Evolutionary conservation across 1,140 invertebrate genomes (phyloP), one percentile per base, ranked within the genome.

Genomic region (Drosophila novamexicana): DNA sequence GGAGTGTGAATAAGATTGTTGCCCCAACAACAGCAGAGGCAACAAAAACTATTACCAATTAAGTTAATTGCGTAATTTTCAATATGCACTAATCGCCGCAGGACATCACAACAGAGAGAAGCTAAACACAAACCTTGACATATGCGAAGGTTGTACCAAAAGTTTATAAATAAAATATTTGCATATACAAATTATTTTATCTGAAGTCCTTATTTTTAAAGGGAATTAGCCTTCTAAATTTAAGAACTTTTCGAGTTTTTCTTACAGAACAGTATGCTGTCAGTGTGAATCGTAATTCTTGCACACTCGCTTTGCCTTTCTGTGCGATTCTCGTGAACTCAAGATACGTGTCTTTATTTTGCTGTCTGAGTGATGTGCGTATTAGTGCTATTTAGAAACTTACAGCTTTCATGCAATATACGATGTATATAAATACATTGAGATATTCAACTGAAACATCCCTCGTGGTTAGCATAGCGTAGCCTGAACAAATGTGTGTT

Each of bases 11-110:
- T 58, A 56, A 66, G 70, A 42, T 49, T 82, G 83, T 88, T 77
- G 69, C 68, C 76, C 76, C 75, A 88, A 67, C 71, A 82, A 75
- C 81, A 65, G 52, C 69, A 61, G 45, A 34, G 36, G 42, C 62
- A 72, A 39, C 70, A 59, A 53, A 70, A 69, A 86, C 83, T 88
- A 88, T 82, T 73, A 71, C 71, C 82, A 86, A 88, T 86, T 86
- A 88, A 79, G 53, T 77, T 86, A 86, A 86, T 86, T 86, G 82
- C 78, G 65, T 65, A 76, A 79, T 64, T 57, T 73, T 79, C 82
- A 79, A 76, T 86, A 69, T 85, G 65, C 47, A 71, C 40, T 63
- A 39, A 79, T 44, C 79, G 53, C 82, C 59, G 68, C 82, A 66
- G 82, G 82, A 74, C 50, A 81, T 69, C 58, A 47, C 37, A 50